Base-by-base conservation (phyloP, 1,140 invertebrate species). In the Oscheius sp. region DNA sequence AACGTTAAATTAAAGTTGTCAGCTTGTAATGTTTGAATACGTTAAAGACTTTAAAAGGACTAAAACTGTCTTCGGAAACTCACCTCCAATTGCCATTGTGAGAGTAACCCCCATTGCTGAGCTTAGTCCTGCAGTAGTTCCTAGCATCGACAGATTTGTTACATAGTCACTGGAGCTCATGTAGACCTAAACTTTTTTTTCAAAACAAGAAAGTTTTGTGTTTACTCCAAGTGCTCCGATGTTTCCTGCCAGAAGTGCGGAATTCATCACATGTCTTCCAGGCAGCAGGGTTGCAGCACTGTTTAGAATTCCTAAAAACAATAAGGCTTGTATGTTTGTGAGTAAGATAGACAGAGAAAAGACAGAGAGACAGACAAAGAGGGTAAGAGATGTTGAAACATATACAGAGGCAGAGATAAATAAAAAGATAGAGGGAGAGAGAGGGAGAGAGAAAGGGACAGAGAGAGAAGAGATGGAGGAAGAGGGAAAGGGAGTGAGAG, bases 61-160 rank as follows among this genome's bases (percentile, higher is more conserved):
- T 20, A 34, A 29, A 0, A 29, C 0, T 3, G 2, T n/a, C 67
- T 91, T 91, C n/a, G n/a, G n/a, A n/a, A n/a, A n/a, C n/a, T n/a
- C n/a, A n/a, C n/a, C 92, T 88, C 92, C 92, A 85, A 94, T 94
- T 70, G 92, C 92, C 73, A 91, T 88, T 10, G 93, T 94, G 3
- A 94, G 87, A 15, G 92, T 94, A 7, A 93, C 88, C 4, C 93
- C 92, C 91, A 94, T 91, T 64, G 88, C 87, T 79, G 88, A 89
- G 78, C 88, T 92, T 75, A 92, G 79, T 3, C 88, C 88, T 31
- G 91, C 89, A 2, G 92, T 92, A 15, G 89, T 87, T 20, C 90
- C 90, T 1, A 94, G 87, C 85, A 88, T 88, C 26, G 84, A 79
- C 65, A 92, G 86, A n/a, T 90, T 90, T 67, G 88, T 73, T n/a